These are phyloP conservation scores for Stylophora pistillata DNA, from an alignment of 64 coral and sea anemone species.

Conservation along the genomic window DNA sequence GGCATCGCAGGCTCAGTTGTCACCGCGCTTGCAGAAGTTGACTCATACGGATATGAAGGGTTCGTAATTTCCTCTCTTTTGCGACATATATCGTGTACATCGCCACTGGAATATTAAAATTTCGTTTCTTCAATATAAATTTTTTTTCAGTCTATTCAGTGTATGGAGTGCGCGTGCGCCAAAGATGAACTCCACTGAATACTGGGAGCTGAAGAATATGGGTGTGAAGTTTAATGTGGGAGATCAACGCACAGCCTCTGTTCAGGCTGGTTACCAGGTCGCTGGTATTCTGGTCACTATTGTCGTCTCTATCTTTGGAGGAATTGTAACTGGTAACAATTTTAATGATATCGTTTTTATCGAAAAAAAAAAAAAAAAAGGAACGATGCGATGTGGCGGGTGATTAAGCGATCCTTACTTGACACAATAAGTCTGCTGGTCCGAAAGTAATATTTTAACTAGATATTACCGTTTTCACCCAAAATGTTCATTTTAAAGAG, in stretches of 20 bases:
- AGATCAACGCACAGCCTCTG: slow-evolving; percentile 49
- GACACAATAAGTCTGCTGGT: no score
- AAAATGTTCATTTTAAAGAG: no score
- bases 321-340: slow-evolving; percentile 67
- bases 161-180: slow-evolving; percentile 64
- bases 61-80: neutral
- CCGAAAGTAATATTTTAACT: no score
- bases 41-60: slow-evolving; percentile 81
- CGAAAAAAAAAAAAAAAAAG: neutral
- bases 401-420: no score
- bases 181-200: slow-evolving; percentile 41
- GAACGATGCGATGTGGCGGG: no score
- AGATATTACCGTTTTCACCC: no score
- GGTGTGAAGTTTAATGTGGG: slow-evolving; percentile 41
- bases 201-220: slow-evolving; percentile 34
- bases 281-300: slow-evolving; percentile 75
- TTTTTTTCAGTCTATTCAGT: slow-evolving; percentile 47
- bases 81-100: no score
- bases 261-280: slow-evolving; percentile 78
- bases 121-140: no score
- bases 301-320: slow-evolving; percentile 74
- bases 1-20: slow-evolving; percentile 76
- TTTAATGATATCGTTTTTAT: no score
- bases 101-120: no score
- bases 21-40: slow-evolving; percentile 45